phyloP scores from a whole-genome alignment of 2,113 vertebrate species.

The Hydrochoerus hydrochaeris region DNA sequence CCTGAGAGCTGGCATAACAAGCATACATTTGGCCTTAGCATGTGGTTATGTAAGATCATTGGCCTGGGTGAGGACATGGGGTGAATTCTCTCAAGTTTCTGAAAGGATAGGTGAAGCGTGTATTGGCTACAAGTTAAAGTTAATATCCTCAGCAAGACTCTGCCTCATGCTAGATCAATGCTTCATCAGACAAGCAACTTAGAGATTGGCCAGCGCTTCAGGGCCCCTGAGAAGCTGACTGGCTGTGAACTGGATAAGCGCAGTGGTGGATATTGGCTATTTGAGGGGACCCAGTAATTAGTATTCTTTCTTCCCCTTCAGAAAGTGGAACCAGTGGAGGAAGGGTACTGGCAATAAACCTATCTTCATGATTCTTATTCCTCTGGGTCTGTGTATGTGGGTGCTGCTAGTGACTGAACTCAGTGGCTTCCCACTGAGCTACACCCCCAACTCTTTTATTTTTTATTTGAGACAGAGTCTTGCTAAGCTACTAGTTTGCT shows the following conservation, averaged over 20 bases:
- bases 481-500: not conserved
- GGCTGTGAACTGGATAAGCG: not conserved
- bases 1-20: constrained; percentile 54
- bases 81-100: constrained; percentile 67
- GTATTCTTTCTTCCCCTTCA: not conserved
- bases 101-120: not conserved
- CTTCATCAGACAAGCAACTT: not conserved
- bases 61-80: not conserved
- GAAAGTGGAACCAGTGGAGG: not conserved
- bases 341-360: not conserved
- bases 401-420: not conserved
- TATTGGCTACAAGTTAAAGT: not conserved
- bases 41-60: constrained; percentile 67
- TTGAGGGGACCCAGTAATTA: not conserved
- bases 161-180: not conserved
- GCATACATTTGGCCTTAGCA: constrained; percentile 63
- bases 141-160: constrained; percentile 27
- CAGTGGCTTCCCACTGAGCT: not conserved
- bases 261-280: not conserved
- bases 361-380: not conserved
- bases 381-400: not conserved
- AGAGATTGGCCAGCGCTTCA: not conserved
- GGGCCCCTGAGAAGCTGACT: not conserved
- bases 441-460: not conserved
- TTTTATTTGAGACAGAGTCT: not conserved